Conservation (phyloP, 2,797 vertebrate genomes). For the Trachops cirrhosus region DNA sequence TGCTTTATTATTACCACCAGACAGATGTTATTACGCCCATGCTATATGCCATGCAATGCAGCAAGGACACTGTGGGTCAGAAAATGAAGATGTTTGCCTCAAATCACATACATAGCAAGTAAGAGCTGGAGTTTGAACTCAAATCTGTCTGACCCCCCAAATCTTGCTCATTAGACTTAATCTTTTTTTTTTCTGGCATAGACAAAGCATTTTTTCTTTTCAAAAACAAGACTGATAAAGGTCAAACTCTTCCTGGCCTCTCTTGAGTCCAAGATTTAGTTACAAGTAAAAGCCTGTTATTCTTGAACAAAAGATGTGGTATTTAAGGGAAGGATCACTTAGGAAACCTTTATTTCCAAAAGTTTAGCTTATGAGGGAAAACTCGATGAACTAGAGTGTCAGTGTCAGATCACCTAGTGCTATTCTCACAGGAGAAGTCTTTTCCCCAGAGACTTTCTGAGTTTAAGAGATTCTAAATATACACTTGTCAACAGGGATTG, state of each 20-base stretch:
- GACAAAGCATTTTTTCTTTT: background rate
- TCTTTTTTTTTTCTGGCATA: background rate
- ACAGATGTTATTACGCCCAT: background rate
- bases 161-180: background rate
- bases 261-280: background rate
- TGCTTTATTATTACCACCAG: background rate
- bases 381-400: background rate
- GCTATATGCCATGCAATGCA: background rate
- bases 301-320: background rate
- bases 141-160: background rate
- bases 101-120: background rate
- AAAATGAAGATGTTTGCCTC: constrained; percentile 7
- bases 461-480: constrained; percentile 26
- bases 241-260: background rate
- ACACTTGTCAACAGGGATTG: background rate
- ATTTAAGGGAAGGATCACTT: background rate
- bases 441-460: constrained; percentile 37
- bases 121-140: background rate
- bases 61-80: background rate
- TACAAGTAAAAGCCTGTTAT: background rate
- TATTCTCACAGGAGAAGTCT: background rate
- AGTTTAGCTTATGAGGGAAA: background rate
- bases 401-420: background rate
- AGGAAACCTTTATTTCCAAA: background rate
- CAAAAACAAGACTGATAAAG: background rate